These are phyloP conservation scores for Drosophila lini DNA, from an alignment of 1,140 invertebrate species.

Conservation along the genomic window DNA sequence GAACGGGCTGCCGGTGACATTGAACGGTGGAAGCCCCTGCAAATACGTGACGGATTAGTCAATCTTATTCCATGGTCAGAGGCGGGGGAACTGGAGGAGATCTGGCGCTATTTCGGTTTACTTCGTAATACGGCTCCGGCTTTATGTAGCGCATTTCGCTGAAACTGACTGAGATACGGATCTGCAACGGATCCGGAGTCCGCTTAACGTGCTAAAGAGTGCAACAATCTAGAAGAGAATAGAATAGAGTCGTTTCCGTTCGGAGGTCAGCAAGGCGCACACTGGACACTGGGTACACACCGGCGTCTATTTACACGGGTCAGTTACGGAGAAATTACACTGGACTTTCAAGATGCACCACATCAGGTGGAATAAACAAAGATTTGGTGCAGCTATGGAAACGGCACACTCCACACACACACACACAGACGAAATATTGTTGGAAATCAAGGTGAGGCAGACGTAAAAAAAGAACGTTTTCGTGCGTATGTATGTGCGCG, in stretches of 20 bases:
- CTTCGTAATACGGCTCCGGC: constrained; percentile 83
- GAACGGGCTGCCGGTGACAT: constrained; percentile 82
- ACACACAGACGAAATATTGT: constrained; percentile 26
- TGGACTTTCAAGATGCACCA: constrained; percentile 1
- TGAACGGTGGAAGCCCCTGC: constrained; percentile 83
- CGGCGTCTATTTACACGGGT: constrained; percentile 32
- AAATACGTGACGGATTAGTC: constrained; percentile 33
- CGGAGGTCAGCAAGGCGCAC: constrained; percentile 12
- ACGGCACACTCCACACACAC: constrained; percentile 20
- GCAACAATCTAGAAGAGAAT: constrained; percentile 72
- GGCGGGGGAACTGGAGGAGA: constrained; percentile 9
- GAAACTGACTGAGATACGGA: constrained; percentile 53
- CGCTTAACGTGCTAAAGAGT: constrained; percentile 54
- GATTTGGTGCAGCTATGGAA: constrained; percentile 33
- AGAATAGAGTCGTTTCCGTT: constrained; percentile 58
- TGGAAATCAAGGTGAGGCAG: constrained; percentile 73
- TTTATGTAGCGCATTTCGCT: constrained; percentile 81
- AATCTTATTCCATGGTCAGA: background rate
- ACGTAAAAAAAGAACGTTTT: constrained; percentile 67
- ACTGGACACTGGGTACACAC: constrained; percentile 21
- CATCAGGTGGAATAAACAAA: constrained; percentile 37
- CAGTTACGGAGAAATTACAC: background rate
- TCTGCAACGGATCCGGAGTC: constrained; percentile 57
- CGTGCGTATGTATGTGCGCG: constrained; percentile 24
- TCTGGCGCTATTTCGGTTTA: constrained; percentile 40